A percentile compares a stretch with the other conserved stretches of the same genome.
phyloP scores from a whole-genome alignment of 2,888 invertebrate genomes.

The Caenorhabditis sp. region DNA sequence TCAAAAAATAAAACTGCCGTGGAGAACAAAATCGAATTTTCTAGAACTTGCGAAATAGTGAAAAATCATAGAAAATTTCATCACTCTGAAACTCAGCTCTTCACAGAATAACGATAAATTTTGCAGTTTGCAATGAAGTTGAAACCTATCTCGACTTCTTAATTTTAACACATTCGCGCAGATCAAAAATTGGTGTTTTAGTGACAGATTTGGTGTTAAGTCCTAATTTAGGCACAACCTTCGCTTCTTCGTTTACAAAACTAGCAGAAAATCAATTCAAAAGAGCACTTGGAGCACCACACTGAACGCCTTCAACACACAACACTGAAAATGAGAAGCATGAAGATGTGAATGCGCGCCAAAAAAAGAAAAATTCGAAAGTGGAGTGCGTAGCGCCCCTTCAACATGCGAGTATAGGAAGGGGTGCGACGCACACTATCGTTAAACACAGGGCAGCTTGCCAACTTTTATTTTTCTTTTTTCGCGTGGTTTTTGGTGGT shows the following conservation, averaged over 20 bases:
- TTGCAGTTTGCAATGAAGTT: too few species aligned
- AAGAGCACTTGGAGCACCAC: not conserved
- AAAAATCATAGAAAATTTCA: too few species aligned
- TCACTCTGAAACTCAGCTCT: too few species aligned
- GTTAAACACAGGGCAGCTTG: slow-evolving; percentile 22
- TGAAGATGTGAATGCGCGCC: slow-evolving; percentile 28
- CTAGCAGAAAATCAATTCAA: not conserved
- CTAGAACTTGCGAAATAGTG: not conserved
- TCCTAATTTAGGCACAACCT: too few species aligned
- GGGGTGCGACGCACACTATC: slow-evolving; percentile 34
- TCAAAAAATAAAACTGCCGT: too few species aligned
- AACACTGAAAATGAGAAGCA: not conserved
- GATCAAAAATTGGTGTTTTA: too few species aligned
- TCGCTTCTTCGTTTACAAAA: too few species aligned
- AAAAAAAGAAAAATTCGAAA: slow-evolving; percentile 35
- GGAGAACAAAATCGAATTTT: not conserved
- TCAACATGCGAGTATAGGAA: slow-evolving; percentile 13
- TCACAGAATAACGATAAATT: not conserved
- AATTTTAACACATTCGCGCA: too few species aligned
- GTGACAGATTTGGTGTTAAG: too few species aligned
- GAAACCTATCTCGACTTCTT: too few species aligned
- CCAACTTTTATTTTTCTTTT: slow-evolving; percentile 15
- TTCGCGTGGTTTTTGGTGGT: not conserved
- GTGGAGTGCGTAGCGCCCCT: slow-evolving; percentile 32
- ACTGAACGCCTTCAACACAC: not conserved